These are phyloP conservation scores for Doryteuthis pealeii DNA, from an alignment of 1,140 invertebrate species.

Conservation along the genomic window DNA sequence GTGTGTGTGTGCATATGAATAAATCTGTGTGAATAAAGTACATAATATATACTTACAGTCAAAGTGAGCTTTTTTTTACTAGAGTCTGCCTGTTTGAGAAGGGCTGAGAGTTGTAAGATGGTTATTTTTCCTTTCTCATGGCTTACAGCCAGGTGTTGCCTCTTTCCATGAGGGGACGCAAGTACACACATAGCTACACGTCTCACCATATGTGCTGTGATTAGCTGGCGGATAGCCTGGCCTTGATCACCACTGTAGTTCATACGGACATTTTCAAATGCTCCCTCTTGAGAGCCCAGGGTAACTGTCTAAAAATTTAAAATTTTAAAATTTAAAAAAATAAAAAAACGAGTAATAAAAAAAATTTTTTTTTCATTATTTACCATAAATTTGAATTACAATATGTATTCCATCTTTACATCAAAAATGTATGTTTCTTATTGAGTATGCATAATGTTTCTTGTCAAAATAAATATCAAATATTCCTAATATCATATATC, in stretches of 20 bases:
- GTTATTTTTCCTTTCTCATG: conserved; percentile 93
- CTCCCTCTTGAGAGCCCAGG: conserved; percentile 92
- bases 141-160: conserved; percentile 83
- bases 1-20: too few species aligned
- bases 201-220: conserved; percentile 87
- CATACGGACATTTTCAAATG: conserved; percentile 97
- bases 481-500: too few species aligned
- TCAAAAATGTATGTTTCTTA: too few species aligned
- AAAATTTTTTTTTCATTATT: too few species aligned
- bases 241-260: conserved; percentile 95
- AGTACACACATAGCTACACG: conserved; percentile 94
- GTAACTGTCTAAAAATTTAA: conserved; percentile 62
- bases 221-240: conserved; percentile 88
- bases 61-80: conserved; percentile 91
- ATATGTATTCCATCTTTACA: too few species aligned
- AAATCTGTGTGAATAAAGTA: background rate
- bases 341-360: too few species aligned
- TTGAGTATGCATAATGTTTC: too few species aligned
- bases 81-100: conserved; percentile 92
- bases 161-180: conserved; percentile 83
- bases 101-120: conserved; percentile 85
- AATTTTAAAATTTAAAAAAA: too few species aligned
- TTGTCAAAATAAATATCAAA: too few species aligned
- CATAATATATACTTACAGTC: conserved; percentile 62
- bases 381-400: too few species aligned